These are phyloP conservation scores for Brachyhypopomus occidentalis DNA, from an alignment of 2,113 vertebrate genomes.

Conservation along the genomic window DNA sequence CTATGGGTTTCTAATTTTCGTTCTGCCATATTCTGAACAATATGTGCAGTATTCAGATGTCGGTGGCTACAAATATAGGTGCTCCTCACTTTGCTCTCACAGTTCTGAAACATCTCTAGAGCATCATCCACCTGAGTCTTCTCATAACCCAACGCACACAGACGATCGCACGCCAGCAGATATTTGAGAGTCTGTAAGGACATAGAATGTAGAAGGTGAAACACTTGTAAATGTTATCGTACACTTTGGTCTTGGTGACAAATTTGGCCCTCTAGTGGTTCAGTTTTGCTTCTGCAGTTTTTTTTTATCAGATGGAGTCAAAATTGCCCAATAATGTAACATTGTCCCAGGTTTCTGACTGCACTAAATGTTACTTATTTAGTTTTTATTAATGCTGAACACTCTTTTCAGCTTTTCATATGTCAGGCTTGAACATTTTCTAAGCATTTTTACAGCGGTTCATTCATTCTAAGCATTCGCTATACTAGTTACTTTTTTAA, in stretches of 20 bases:
- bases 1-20: too few relatives aligned
- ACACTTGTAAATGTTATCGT: background rate
- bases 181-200: constrained; percentile 85
- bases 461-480: too few relatives aligned
- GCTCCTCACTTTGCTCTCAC: constrained; percentile 85
- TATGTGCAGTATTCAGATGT: background rate
- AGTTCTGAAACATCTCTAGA: constrained; percentile 98
- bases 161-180: constrained; percentile 80
- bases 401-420: too few relatives aligned
- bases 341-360: too few relatives aligned
- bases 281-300: background rate
- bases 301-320: too few relatives aligned
- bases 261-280: constrained; percentile 25
- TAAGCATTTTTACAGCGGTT: too few relatives aligned
- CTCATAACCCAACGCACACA: constrained; percentile 86
- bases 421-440: too few relatives aligned
- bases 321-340: too few relatives aligned
- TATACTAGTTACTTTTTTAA: background rate
- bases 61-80: background rate
- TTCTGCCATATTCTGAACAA: too few relatives aligned
- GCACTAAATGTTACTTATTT: too few relatives aligned
- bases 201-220: background rate
- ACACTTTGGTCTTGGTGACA: background rate
- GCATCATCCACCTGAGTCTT: constrained; percentile 92
- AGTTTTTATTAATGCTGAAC: too few relatives aligned